phyloP scores from a whole-genome alignment of 2,797 vertebrate species.

The Kryptopterus vitreolus region DNA sequence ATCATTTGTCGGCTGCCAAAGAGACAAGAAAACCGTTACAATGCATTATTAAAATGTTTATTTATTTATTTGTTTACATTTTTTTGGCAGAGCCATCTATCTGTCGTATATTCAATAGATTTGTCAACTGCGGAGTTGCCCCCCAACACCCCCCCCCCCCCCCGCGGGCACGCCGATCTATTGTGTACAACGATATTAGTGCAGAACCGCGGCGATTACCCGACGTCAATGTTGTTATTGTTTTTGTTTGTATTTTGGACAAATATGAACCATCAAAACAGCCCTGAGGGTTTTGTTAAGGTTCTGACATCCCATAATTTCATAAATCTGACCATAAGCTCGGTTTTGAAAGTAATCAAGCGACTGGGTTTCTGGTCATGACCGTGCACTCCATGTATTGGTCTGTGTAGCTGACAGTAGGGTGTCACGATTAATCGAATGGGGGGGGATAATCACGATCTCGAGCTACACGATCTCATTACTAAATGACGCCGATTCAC shows the following conservation, averaged over 20 bases:
- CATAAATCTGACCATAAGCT: conserved; percentile 29
- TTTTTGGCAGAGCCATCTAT: background rate
- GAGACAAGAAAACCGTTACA: background rate
- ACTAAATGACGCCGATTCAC: no score
- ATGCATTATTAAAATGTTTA: background rate
- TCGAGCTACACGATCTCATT: no score
- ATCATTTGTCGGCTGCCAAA: background rate
- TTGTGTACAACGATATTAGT: conserved; percentile 7
- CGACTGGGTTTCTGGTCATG: conserved; percentile 24
- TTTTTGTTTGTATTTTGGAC: no score
- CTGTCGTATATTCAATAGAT: background rate
- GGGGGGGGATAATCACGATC: no score
- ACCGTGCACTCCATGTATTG: background rate
- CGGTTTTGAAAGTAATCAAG: conserved; percentile 35
- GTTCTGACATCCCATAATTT: background rate
- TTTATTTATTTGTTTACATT: no score
- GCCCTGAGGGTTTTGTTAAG: background rate
- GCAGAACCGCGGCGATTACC: no score
- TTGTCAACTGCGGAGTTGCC: no score
- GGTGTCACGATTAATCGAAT: no score
- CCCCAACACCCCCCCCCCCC: no score
- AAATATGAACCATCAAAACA: no score
- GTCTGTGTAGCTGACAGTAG: conserved; percentile 27
- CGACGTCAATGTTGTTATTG: no score
- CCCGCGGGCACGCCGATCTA: conserved; percentile 24